Base-by-base conservation (phyloP, 2,113 vertebrate genomes). In the Gallinago paraguaiae region DNA sequence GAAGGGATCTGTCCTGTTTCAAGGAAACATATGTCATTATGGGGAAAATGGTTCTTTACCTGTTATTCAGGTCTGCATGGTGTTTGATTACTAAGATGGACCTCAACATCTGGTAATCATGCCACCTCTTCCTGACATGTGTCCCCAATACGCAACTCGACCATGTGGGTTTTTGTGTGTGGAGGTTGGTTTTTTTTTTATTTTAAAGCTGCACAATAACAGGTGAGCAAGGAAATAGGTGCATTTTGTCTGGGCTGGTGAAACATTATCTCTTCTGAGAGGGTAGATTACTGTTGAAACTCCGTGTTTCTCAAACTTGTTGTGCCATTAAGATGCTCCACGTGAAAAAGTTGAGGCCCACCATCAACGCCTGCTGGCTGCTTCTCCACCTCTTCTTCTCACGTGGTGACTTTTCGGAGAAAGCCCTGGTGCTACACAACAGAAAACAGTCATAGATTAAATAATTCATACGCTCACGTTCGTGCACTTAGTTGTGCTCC, bases 91-190 rank as follows among this genome's bases (percentile, higher is more conserved):
- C 95, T 91, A 43, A 83, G 39, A 71, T 84, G 92, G 85, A 82
- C 72, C 57, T 69, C 70, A 97, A 90, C 91, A 96, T 96, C 96
- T 95, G 92, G 91, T 74, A 92, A 79, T 82, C 95, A 77, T 64
- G 91, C 77, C 71, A 85, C 56, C 51, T 56, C 48, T 91, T 92
- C 67, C 72, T 74, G 90, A 84, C 83, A 90, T 39, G 69, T 81
- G 90, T 78, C 61, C 1, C 10, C 41, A 83, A 92, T 60, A 6
- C 90, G 81, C 61, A 78, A 0, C 90, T 83, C 87, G 78, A 45
- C 88, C 87, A 50, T 86, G 63, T 77, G 69, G 72, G 30, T 5
- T 86, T 84, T 80, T 2, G 0, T 60, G 53, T 41, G 67, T 48
- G 68, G 25, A 94, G 72, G 45, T 60, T 35, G n/a, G 14, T 16